Base-by-base conservation (phyloP, 2,797 vertebrate species). In the Sebastiscus albofasciatus region DNA sequence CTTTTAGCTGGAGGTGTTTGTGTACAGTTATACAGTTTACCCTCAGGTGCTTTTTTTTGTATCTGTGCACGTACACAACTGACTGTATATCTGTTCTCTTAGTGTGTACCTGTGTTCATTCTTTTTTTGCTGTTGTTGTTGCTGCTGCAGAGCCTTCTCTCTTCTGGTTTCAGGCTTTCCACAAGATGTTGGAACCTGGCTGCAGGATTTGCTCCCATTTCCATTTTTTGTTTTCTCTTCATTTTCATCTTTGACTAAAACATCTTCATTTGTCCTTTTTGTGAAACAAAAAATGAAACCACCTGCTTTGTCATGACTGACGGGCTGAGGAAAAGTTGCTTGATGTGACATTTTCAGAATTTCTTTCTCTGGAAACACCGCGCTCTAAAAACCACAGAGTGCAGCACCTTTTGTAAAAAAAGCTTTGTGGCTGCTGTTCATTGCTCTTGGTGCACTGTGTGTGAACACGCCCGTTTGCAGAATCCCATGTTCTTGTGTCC, bases 1-100 rank as follows among this genome's bases (percentile, higher is more conserved):
- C 76, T 64, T 58, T 46, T 39, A 76, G 65, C 83, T 27, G 75
- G 10, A 75, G 59, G 72, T 75, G 83, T 67, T 52, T 74, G 72
- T 82, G 75, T 64, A 3, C 18, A n/a, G 5, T 18, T 60, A n/a
- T 56, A 55, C 3, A 18, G 56, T 58, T 49, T 46, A 33, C 54
- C 6, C 14, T 75, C 29, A 22, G 16, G 1, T 64, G 1, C 10
- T 79, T 34, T 54, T 46, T 12, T 64, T 29, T 80, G 60, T 59
- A 24, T 80, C 75, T 73, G 55, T 27, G 16, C 29, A 60, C 54
- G 24, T 20, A 33, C 22, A 71, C 31, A 70, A 1, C n/a, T 39
- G 29, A 4, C 0, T 60, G 58, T 16, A 26, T 33, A n/a, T 76
- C 8, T 42, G 11, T 13, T n/a, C n/a, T 66, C 8, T 33, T 24